Percentiles rank a stretch among this genome's conserved stretches.
Evolutionary conservation across 2,113 vertebrate species (phyloP).

Genomic region (Typhlomys cinereus): DNA sequence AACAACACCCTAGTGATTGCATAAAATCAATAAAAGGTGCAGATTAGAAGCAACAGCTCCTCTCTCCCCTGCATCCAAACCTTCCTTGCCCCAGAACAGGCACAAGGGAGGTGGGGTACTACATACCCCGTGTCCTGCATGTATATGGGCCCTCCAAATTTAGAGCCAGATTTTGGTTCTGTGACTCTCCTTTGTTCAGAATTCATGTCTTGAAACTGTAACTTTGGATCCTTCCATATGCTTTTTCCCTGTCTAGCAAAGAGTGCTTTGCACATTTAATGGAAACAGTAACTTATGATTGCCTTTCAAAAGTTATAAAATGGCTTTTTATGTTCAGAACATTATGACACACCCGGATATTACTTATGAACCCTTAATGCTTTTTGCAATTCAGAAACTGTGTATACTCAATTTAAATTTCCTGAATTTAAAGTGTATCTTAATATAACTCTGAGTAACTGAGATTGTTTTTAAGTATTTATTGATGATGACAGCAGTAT

Average conservation of each 20-base stretch:
- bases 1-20: neutral
- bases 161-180: neutral
- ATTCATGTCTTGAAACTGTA: neutral
- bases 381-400: slow-evolving; percentile 56
- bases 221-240: neutral
- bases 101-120: rapidly evolving
- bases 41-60: neutral
- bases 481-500: slow-evolving; percentile 51
- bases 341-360: slow-evolving; percentile 26
- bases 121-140: rapidly evolving
- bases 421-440: slow-evolving; percentile 63
- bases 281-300: slow-evolving; percentile 43
- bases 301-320: slow-evolving; percentile 61
- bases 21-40: neutral
- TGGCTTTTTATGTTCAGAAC: slow-evolving; percentile 58
- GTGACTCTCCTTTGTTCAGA: neutral
- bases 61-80: rapidly evolving
- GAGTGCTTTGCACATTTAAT: slow-evolving; percentile 19
- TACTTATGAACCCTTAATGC: slow-evolving; percentile 51
- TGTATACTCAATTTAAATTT: slow-evolving; percentile 66
- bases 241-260: slow-evolving; percentile 39
- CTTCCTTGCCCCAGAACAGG: neutral
- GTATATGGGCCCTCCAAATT: neutral
- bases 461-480: slow-evolving; percentile 51
- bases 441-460: slow-evolving; percentile 51